These are phyloP conservation scores for Drosophila koepferae DNA, from an alignment of 2,888 invertebrate genomes.

Conservation along the genomic window DNA sequence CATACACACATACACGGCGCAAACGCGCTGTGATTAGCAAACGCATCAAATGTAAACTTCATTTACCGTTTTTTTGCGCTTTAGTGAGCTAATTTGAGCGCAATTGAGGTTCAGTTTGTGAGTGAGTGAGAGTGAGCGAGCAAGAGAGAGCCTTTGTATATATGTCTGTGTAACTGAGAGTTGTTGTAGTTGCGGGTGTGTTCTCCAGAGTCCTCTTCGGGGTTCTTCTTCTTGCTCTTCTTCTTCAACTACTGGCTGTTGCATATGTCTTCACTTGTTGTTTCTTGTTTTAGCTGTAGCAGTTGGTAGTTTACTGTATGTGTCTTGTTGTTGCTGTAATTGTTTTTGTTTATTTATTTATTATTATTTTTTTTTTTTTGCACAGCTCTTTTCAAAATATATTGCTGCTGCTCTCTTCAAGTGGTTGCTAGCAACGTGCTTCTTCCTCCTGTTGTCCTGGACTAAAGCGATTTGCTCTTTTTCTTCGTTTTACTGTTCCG, in stretches of 20 bases:
- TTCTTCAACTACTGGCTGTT: conserved; percentile 12
- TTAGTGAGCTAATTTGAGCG: conserved; percentile 25
- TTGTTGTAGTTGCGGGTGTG: conserved; percentile 29
- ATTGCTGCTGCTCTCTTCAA: conserved; percentile 31
- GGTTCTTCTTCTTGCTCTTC: background rate
- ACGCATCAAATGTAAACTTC: conserved; percentile 24
- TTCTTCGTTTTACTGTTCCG: conserved; percentile 69
- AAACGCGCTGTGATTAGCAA: conserved; percentile 9
- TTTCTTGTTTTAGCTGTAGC: conserved; percentile 20
- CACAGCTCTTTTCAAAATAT: conserved; percentile 33
- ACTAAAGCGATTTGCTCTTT: conserved; percentile 66
- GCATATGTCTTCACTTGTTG: conserved; percentile 19
- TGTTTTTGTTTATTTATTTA: conserved; percentile 1
- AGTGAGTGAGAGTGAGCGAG: conserved; percentile 15
- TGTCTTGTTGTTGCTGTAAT: conserved; percentile 8
- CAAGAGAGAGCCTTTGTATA: conserved; percentile 6
- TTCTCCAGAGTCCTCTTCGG: conserved; percentile 10
- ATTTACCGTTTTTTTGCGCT: conserved; percentile 46
- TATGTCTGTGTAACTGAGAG: conserved; percentile 19
- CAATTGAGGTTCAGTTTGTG: conserved; percentile 7
- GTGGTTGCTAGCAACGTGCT: conserved; percentile 48
- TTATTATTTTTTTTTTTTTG: background rate
- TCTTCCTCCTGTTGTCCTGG: conserved; percentile 51
- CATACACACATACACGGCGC: background rate
- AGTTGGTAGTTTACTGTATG: conserved; percentile 13